Base-by-base conservation (phyloP, 1,140 invertebrate species). In the Cyrtorhinus lividipennis region DNA sequence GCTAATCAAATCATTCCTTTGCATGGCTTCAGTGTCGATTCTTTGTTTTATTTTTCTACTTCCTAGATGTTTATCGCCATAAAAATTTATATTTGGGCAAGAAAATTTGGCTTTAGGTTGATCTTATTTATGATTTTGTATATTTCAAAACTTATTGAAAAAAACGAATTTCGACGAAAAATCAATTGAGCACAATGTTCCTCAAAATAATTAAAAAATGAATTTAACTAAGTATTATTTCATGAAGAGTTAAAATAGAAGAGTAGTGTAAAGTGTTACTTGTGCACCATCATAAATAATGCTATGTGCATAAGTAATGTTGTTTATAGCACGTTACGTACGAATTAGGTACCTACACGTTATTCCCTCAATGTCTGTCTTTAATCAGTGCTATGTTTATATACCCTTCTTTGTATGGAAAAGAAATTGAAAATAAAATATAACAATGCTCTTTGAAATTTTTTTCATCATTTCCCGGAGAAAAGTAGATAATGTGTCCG, bases 171-270 rank as follows among this genome's bases (percentile, higher is more conserved):
- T 53, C 20, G 48, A 53, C 8, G 8, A 53, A 53, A 53, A 20
- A 15, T 13, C 10, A 53, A 53, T 53, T 53, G 48, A 53, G 48
- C 48, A 53, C 48, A 53, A 53, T 53, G 48, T 53, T 53, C 48
- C 48, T 53, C 48, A 53, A 53, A n/a, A 22, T 53, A 53, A 53
- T 53, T 53, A 53, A 53, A 53, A 53, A 53, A 22, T 10, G 20
- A 53, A 53, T 44, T 44, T 53, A 53, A 53, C 48, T 53, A 53
- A 53, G 48, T 53, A 53, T 53, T 53, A 53, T 53, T 53, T 53
- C 48, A 53, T 10, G 20, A 53, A 53, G 10, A 13, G 20, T 53
- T 53, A 53, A 13, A 15, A 53, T 20, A 20, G n/a, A n/a, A 10
- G 20, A 53, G 10, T 53, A 53, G 48, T 53, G 18, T 44, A 53